These are phyloP conservation scores for Dallia pectoralis DNA, from an alignment of 2,797 vertebrate genomes.

Conservation along the genomic window DNA sequence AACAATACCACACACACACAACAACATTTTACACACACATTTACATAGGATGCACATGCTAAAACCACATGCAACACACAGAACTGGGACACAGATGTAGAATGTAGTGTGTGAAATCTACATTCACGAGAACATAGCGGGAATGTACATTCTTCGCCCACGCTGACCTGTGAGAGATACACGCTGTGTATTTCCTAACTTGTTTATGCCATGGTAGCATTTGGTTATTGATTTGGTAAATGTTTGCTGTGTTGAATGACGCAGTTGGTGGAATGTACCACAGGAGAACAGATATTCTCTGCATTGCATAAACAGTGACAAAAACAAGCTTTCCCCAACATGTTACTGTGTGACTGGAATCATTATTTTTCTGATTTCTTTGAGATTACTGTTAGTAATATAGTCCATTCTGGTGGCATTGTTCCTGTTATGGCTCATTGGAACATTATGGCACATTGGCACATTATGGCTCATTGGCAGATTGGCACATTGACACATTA, in stretches of 20 bases:
- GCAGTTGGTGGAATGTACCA: background rate
- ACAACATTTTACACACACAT: background rate
- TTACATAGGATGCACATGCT: background rate
- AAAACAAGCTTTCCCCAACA: too few species aligned
- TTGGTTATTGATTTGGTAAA: background rate
- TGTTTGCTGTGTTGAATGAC: background rate
- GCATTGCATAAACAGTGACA: too few species aligned
- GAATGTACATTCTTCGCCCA: background rate
- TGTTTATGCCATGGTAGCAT: background rate
- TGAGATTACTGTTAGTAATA: too few species aligned
- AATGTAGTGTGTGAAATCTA: too few species aligned
- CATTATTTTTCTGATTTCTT: too few species aligned
- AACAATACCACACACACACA: constrained; percentile 26
- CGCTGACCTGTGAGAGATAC: background rate
- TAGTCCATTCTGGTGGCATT: too few species aligned
- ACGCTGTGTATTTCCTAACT: constrained; percentile 11
- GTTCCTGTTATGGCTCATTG: too few species aligned
- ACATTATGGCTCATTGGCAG: too few species aligned
- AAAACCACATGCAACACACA: constrained; percentile 27
- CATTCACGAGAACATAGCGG: background rate
- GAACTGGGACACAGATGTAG: constrained; percentile 1
- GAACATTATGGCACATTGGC: too few species aligned
- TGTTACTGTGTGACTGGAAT: too few species aligned
- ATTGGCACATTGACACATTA: too few species aligned
- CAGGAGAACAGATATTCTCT: background rate